Evolutionary conservation across 1,140 invertebrate species (phyloP), one percentile per base, ranked within the genome.

Genomic region (Steinernema khuongi): DNA sequence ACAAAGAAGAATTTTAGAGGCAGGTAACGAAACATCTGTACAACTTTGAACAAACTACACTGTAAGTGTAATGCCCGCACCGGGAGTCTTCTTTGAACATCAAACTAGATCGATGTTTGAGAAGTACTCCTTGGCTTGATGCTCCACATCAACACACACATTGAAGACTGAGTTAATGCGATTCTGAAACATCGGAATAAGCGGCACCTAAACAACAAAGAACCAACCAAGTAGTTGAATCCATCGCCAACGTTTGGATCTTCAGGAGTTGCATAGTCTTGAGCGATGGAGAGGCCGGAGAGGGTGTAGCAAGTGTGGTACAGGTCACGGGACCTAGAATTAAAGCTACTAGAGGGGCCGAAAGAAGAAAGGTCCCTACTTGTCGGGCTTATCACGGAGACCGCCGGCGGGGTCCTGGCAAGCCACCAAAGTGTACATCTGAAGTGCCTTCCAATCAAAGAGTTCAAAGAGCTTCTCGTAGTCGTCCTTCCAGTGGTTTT

Each of bases 231-330:
- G 11, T 22, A 26, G 19, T 60, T 60, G 22, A 4, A 7, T 7
- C 14, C 7, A 26, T 22, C 50, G 11, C 50, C 50, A 4, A 60
- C 22, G 19, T 60, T 60, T 26, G 11, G 11, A 11, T 60, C 50
- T 14, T 26, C 50, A 7, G 11, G 4, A 26, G 7, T 11, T 22
- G 50, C 7, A 22, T 60, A 60, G 4, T 60, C 22, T 26, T 98
- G 96, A 31, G 94, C 91, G 70, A 97, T 88, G 26, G 94, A 93
- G 22, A 98, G 87, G n/a, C 96, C 96, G 88, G 94, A 94, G 1
- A 98, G 86, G 1, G 91, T 91, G 84, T 99, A 98, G 86, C 95
- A 97, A 0, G 94, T 97, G 84, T 99, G 96, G 86, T 98, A 98
- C 72, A 92, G 90, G 88, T 98, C 96, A 78, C 91, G 88, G 69